These are phyloP conservation scores for Lypha dubia DNA, from an alignment of 2,888 invertebrate genomes.

Conservation along the genomic window DNA sequence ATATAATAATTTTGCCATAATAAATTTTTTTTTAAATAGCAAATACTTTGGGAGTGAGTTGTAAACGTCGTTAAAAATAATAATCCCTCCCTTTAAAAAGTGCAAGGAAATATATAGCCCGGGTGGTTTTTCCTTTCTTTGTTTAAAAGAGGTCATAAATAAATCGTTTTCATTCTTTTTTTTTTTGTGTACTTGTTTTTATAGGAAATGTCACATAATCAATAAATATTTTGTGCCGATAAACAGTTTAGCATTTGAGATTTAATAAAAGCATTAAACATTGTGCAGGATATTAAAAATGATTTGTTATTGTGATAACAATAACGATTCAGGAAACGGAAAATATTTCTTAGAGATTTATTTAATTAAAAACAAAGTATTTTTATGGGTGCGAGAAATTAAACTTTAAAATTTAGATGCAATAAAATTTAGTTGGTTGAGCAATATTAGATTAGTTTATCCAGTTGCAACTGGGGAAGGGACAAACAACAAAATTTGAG, in stretches of 20 bases:
- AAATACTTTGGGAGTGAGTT: neutral
- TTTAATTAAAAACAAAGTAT: neutral
- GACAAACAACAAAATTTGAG: too few species aligned
- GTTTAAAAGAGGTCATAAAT: conserved; percentile 58
- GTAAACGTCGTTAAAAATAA: neutral
- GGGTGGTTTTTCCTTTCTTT: conserved; percentile 9
- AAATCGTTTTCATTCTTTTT: conserved; percentile 23
- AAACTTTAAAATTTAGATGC: neutral
- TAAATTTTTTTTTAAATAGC: neutral
- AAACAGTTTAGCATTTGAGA: conserved; percentile 55
- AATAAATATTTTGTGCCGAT: conserved; percentile 63
- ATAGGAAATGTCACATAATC: conserved; percentile 65
- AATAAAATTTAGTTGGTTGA: too few species aligned
- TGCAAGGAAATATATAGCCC: conserved; percentile 42
- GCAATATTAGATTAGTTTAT: too few species aligned
- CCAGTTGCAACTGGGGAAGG: too few species aligned
- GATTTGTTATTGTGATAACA: conserved; percentile 49
- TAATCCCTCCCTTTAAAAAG: neutral
- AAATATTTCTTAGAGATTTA: conserved; percentile 1
- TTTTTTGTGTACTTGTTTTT: conserved; percentile 27
- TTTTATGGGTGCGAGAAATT: neutral
- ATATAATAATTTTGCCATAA: conserved; percentile 27
- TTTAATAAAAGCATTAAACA: conserved; percentile 34
- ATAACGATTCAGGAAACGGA: conserved; percentile 1
- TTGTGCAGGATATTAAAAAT: conserved; percentile 56